Percentiles rank a stretch among this genome's conserved stretches.
These are phyloP conservation scores for Tautogolabrus adspersus DNA, from an alignment of 2,113 vertebrate genomes.

Conservation along the genomic window DNA sequence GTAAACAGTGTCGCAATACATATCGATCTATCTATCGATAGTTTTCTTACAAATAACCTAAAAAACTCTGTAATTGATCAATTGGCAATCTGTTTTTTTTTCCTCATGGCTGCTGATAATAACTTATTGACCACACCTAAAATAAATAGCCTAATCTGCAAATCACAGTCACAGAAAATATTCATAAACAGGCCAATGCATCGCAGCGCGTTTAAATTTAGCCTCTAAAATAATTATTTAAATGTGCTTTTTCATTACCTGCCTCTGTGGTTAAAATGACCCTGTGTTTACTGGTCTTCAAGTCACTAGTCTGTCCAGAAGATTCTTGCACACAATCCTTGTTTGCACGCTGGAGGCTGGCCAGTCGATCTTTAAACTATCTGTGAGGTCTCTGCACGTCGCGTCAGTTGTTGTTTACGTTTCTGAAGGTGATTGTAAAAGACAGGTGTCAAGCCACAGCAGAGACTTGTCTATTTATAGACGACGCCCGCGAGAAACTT, in stretches of 20 bases:
- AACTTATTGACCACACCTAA: slow-evolving; percentile 15
- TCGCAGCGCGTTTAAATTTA: background rate
- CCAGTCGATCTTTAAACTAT: background rate
- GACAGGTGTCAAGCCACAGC: slow-evolving; percentile 18
- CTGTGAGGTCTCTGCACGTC: slow-evolving; percentile 23
- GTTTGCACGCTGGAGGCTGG: slow-evolving; percentile 16
- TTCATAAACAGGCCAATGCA: background rate
- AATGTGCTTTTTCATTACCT: slow-evolving; percentile 27
- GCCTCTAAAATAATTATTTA: too few relatives aligned
- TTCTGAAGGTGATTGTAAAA: background rate
- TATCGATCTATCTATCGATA: background rate
- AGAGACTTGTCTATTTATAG: slow-evolving; percentile 7
- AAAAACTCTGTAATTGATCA: background rate
- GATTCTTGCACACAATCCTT: slow-evolving; percentile 33
- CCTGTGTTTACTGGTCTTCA: slow-evolving; percentile 30
- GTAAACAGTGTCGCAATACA: slow-evolving; percentile 52
- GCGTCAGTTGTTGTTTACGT: slow-evolving; percentile 17
- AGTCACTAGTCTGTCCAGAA: slow-evolving; percentile 32
- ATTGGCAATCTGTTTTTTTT: background rate
- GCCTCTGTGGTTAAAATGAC: background rate
- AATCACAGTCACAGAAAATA: background rate
- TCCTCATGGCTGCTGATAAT: background rate
- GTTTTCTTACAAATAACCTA: background rate
- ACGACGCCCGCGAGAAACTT: background rate
- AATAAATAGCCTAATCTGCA: slow-evolving; percentile 8